These are phyloP conservation scores for Pollenia amentaria DNA, from an alignment of 2,888 invertebrate species.

Conservation along the genomic window DNA sequence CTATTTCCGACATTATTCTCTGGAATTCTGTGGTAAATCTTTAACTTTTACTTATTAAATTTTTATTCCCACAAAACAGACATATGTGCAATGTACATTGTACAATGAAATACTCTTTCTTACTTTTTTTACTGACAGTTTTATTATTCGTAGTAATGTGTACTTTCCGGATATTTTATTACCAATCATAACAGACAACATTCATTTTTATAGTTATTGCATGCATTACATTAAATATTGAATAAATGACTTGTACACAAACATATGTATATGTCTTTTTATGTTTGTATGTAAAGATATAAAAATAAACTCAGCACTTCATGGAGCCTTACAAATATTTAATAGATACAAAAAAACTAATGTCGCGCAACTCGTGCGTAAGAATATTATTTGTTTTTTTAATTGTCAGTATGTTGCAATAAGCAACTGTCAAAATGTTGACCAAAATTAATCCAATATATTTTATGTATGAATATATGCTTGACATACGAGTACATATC, in stretches of 20 bases:
- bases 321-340: neutral
- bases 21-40: too few relatives aligned
- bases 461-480: too few relatives aligned
- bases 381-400: slow-evolving; percentile 25
- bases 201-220: slow-evolving; percentile 62
- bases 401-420: slow-evolving; percentile 62
- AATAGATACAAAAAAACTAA: slow-evolving; percentile 19
- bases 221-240: slow-evolving; percentile 45
- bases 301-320: neutral
- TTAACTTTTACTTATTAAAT: too few relatives aligned
- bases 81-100: too few relatives aligned
- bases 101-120: neutral
- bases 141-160: slow-evolving; percentile 48
- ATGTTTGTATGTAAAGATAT: too few relatives aligned
- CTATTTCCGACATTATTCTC: too few relatives aligned
- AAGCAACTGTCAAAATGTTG: slow-evolving; percentile 43
- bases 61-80: neutral
- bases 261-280: neutral
- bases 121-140: slow-evolving; percentile 10
- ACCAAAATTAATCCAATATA: slow-evolving; percentile 14
- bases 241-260: neutral
- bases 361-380: neutral
- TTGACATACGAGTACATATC: too few relatives aligned
- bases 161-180: slow-evolving; percentile 60
- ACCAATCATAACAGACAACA: slow-evolving; percentile 60